Conservation (phyloP, 53 echinoderm and acorn worm genomes). For the Patiria pectinifera region DNA sequence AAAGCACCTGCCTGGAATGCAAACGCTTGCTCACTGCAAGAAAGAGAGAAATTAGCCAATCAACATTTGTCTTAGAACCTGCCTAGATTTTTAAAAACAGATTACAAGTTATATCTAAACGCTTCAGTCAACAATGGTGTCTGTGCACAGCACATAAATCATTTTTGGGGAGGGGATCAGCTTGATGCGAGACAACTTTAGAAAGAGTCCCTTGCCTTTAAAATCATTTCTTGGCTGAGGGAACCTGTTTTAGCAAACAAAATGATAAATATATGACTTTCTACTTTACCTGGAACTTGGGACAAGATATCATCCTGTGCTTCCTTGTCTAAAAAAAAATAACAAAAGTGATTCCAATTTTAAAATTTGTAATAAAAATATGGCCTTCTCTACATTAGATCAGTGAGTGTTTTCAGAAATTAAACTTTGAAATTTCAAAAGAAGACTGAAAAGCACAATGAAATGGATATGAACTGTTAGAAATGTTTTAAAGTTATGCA, state of each 20-base stretch:
- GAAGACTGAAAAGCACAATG: no score
- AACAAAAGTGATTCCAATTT: neutral
- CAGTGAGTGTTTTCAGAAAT: no score
- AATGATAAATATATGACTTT: neutral
- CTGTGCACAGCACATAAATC: no score
- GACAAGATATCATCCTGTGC: constrained; percentile 58
- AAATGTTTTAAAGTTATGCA: no score
- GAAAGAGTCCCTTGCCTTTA: no score
- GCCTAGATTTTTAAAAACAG: neutral
- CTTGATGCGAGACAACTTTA: no score
- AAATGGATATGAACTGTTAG: no score
- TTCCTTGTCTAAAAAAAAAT: constrained; percentile 54
- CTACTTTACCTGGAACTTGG: constrained; percentile 53
- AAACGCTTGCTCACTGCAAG: constrained; percentile 56
- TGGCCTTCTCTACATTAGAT: neutral
- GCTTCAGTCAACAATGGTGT: neutral
- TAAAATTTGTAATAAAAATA: neutral
- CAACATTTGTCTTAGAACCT: neutral
- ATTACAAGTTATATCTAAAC: neutral
- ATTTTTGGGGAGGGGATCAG: no score
- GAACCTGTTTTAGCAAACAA: no score
- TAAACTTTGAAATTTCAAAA: no score
- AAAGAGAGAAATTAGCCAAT: constrained; percentile 27
- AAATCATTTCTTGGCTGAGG: no score
- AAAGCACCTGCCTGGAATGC: constrained; percentile 32